Evolutionary conservation across 2,113 vertebrate genomes (phyloP).

Genomic region (Rhea americana): DNA sequence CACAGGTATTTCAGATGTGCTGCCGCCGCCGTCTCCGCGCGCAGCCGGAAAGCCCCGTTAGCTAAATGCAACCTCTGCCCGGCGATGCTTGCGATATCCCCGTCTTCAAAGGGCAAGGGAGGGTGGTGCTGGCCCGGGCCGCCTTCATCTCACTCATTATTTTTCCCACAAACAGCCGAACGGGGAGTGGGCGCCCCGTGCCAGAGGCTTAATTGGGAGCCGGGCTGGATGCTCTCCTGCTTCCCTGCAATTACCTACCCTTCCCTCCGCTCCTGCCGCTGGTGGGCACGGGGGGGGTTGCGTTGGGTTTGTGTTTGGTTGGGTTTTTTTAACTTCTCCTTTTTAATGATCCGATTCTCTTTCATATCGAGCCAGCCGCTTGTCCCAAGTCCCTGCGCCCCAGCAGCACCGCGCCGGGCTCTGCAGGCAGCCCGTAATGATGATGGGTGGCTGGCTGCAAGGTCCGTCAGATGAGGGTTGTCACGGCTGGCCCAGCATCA

Average conservation of each 20-base stretch:
- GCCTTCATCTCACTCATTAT: slow-evolving; percentile 9
- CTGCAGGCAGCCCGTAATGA: background rate
- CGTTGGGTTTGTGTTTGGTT: background rate
- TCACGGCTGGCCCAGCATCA: rapidly evolving
- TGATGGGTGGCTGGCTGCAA: rapidly evolving
- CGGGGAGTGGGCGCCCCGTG: background rate
- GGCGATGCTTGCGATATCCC: background rate
- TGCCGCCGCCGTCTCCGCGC: rapidly evolving
- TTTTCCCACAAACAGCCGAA: background rate
- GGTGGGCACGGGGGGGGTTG: background rate
- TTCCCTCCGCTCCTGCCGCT: background rate
- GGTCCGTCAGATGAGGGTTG: background rate
- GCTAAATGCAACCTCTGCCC: background rate
- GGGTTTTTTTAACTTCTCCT: background rate
- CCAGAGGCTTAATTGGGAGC: background rate
- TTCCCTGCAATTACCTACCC: background rate
- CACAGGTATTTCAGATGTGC: rapidly evolving
- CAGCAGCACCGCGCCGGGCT: background rate
- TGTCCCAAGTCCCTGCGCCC: background rate
- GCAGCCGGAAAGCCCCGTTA: background rate
- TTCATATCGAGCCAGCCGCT: background rate
- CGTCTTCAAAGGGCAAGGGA: background rate
- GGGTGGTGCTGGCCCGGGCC: background rate
- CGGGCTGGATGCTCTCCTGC: background rate
- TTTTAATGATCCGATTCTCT: slow-evolving; percentile 6